Conservation (phyloP, 2,888 invertebrate genomes). For the Ryuthela nishihirai region DNA sequence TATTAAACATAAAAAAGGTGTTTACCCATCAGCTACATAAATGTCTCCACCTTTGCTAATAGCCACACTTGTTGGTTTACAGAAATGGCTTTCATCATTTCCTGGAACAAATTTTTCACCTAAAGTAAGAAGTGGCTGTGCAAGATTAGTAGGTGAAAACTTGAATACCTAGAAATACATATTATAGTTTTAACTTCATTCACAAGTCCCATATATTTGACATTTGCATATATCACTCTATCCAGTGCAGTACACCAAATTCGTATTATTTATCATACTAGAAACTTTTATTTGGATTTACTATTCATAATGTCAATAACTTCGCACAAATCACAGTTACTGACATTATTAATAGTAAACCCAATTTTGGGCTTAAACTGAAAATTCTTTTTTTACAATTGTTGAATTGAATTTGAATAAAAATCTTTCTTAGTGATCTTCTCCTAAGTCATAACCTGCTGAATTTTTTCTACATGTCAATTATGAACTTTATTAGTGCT, state of each 20-base stretch:
- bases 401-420: background rate
- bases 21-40: constrained; percentile 91
- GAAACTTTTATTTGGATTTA: background rate
- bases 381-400: background rate
- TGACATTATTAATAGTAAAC: background rate
- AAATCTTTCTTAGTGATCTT: too few relatives aligned
- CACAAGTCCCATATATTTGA: too few relatives aligned
- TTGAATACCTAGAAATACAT: constrained; percentile 54
- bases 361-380: background rate
- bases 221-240: too few relatives aligned
- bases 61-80: constrained; percentile 92
- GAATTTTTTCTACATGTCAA: too few relatives aligned
- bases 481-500: too few relatives aligned
- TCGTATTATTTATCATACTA: too few relatives aligned
- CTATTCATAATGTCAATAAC: background rate
- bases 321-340: background rate
- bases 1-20: background rate
- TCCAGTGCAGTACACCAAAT: too few relatives aligned
- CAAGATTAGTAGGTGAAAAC: constrained; percentile 65
- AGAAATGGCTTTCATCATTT: constrained; percentile 71
- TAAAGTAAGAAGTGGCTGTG: constrained; percentile 65
- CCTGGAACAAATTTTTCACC: constrained; percentile 84
- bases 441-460: too few relatives aligned
- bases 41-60: constrained; percentile 70
- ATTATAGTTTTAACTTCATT: background rate